Evolutionary conservation across 2,797 vertebrate species (phyloP), one percentile per base, ranked within the genome.

Genomic region (Lepilemur ruficaudatus): DNA sequence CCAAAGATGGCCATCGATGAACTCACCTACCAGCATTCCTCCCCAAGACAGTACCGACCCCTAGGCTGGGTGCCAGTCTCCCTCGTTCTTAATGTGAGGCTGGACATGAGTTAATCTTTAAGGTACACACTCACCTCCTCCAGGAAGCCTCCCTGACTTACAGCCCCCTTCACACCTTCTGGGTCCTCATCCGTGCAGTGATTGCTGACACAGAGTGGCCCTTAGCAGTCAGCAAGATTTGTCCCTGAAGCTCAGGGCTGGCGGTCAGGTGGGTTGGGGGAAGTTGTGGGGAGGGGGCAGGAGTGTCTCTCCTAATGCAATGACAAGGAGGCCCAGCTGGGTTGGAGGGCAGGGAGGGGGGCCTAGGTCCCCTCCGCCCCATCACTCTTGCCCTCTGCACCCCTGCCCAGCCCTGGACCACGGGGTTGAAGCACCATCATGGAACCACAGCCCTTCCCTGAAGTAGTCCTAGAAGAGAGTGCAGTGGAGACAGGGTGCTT

Each of bases 121-220:
- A 35, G 70, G n/a, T 65, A 50, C n/a, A 57, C n/a, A n/a, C 25
- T 84, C 41, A 70, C 46, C 52, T 97, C 89, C 72, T 95, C 80
- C 38, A 85, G 72, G 94, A 88, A 90, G 83, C 61, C 72, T 96
- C 35, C 50, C 63, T 67, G 76, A 69, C 9, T 79, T 84, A 67
- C 10, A 93, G 28, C 5, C 12, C 18, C 22, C 46, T 83, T n/a
- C 43, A 6, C 28, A 25, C 35, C 63, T 94, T 90, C 50, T 46
- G 69, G 17, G 10, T 94, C 38, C 72, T 90, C 30, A 14, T 61
- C 30, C 57, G 5, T 38, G 28, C 22, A 22, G 23, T 35, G 46
- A 93, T 46, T 85, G 22, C 43, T 82, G 75, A 84, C 75, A 38
- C 32, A 30, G n/a, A 63, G 65, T 48, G 81, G n/a, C 55, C 61